Conservation (phyloP, 2,113 vertebrate genomes). For the Toxotes jaculatrix region DNA sequence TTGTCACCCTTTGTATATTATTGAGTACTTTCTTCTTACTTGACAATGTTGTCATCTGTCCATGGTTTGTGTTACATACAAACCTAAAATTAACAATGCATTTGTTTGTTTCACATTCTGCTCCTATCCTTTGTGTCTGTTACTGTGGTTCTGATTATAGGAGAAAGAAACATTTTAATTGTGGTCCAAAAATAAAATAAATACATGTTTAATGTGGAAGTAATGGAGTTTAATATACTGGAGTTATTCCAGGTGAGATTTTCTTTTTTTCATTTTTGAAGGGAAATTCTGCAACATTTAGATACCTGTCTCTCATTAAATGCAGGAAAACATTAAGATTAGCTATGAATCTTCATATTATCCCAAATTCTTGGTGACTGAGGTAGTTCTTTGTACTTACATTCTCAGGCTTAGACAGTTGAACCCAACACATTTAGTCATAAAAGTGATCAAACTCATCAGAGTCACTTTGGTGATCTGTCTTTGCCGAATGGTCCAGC, state of each 20-base stretch:
- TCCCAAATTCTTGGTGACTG: neutral
- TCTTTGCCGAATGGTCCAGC: neutral
- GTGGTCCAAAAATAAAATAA: neutral
- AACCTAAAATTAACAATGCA: neutral
- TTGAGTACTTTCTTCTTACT: neutral
- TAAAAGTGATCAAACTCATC: conserved; percentile 84
- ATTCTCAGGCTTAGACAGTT: neutral
- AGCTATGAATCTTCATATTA: too few species aligned
- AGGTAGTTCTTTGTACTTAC: neutral
- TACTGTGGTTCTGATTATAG: neutral
- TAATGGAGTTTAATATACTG: neutral
- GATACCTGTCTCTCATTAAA: neutral
- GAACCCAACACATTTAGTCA: conserved; percentile 57
- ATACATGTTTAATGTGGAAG: neutral
- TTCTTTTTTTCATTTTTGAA: neutral
- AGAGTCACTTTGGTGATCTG: conserved; percentile 52
- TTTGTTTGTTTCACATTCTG: neutral
- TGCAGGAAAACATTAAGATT: neutral
- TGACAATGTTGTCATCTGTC: neutral
- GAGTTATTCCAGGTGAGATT: neutral
- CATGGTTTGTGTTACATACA: neutral
- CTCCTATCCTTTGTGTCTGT: neutral
- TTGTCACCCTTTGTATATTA: neutral
- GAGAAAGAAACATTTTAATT: neutral
- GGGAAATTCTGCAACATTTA: neutral